Base-by-base conservation (phyloP, 2,113 vertebrate genomes). In the Entelurus aequoreus region DNA sequence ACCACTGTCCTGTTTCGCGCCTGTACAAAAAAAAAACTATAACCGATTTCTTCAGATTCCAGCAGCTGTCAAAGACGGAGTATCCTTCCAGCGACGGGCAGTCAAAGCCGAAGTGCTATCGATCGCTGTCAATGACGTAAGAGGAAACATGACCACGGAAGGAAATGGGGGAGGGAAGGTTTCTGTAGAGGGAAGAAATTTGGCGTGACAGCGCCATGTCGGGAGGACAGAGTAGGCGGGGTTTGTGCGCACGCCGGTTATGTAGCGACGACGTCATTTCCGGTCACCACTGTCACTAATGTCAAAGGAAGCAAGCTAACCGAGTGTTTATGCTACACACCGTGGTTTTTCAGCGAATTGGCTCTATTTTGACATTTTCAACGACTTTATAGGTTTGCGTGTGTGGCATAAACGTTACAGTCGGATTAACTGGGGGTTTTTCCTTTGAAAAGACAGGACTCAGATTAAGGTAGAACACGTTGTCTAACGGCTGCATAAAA, bases 391-490 rank as follows among this genome's bases (percentile, higher is more conserved):
- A 36, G 35, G 48, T 64, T 48, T 21, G 40, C 52, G 10, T 14
- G 6, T 9, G 48, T 12, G 46, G 13, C 37, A 1, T 0, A 35
- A 0, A 7, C 7, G 5, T 14, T 21, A 7, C 9, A 53, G 44
- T 21, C 12, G 47, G 44, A 40, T 66, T 2, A 70, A 21, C 14
- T 12, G 14, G n/a, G 57, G 52, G 3, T 53, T 6, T 9, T 36
- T 21, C 9, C 36, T 62, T 51, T 54, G 4, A 19, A 40, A 12
- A 60, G 70, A 48, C 55, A 48, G 5, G 35, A 46, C 48, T 13
- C 69, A n/a, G 80, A 68, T 65, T 63, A 75, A 60, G 57, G 38
- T 42, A 52, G 56, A 76, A 12, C 81, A 84, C 83, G 81, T 84
- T 84, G 72, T 35, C 28, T 16, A 48, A 42, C 11, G 66, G 51